A percentile compares a stretch with the other conserved stretches of the same genome.
These are phyloP conservation scores for Cremastobaeus sp. DNA, from an alignment of 2,888 invertebrate species.

Conservation along the genomic window DNA sequence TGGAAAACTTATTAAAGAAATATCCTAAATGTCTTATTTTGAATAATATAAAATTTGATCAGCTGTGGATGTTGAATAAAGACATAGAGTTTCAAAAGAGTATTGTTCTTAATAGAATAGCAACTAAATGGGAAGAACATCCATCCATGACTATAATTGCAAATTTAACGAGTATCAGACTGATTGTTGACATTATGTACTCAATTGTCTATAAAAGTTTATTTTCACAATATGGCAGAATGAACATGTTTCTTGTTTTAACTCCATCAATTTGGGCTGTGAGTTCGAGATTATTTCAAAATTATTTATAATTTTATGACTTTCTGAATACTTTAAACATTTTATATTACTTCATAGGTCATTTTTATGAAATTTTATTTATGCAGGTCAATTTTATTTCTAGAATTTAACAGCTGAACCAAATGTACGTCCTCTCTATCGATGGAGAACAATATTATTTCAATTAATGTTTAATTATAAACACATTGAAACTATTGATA, in stretches of 20 bases:
- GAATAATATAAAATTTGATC: constrained; percentile 81
- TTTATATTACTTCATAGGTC: neutral
- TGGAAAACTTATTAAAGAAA: constrained; percentile 77
- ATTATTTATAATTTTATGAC: constrained; percentile 1
- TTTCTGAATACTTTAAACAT: neutral
- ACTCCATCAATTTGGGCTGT: constrained; percentile 83
- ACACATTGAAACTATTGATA: constrained; percentile 79
- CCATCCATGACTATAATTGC: constrained; percentile 82
- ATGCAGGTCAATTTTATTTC: constrained; percentile 39
- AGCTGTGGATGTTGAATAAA: constrained; percentile 82
- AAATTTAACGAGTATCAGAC: constrained; percentile 80
- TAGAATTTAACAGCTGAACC: constrained; percentile 1
- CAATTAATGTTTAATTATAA: constrained; percentile 84
- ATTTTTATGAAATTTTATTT: constrained; percentile 3
- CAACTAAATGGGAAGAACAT: constrained; percentile 78
- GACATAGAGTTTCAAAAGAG: constrained; percentile 79
- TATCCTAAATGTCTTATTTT: constrained; percentile 78
- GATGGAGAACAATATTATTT: constrained; percentile 82
- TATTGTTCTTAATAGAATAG: constrained; percentile 74
- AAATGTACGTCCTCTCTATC: constrained; percentile 75
- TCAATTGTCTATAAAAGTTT: constrained; percentile 82
- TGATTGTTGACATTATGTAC: constrained; percentile 83
- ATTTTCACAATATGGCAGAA: constrained; percentile 80
- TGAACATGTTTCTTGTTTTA: constrained; percentile 82
- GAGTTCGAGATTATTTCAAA: constrained; percentile 41